Evolutionary conservation across 2,888 invertebrate species (phyloP), one percentile per base, ranked within the genome.

Genomic region (Plagiodera versicolora): DNA sequence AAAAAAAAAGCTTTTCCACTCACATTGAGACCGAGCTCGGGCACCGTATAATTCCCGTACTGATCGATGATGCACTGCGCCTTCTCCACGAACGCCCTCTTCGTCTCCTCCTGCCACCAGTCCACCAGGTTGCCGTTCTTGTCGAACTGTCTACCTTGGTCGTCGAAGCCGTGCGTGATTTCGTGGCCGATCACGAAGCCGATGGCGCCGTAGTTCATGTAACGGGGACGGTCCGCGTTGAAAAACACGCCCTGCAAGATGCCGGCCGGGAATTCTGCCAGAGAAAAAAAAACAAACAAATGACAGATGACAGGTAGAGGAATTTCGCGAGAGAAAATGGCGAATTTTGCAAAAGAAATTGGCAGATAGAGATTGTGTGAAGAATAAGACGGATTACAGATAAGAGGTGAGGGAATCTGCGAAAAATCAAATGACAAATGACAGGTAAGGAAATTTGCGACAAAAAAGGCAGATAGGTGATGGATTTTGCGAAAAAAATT

Each of bases 171-270:
- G 75, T 95, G 95, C 0, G 94, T 94, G 54, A 95, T 94, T 82
- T 95, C 95, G 76, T 95, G 95, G 0, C 94, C 94, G 73, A 95
- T 94, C 2, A 95, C 92, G 73, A 91, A 93, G 1, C 95, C 95
- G 65, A 95, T 94, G 1, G 92, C 92, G 17, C 94, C 94, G 71
- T 92, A 95, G 79, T 95, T 95, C 91, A 95, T 91, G 78, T 94
- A 96, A 68, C 89, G 88, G 0, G 95, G 95, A 18, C 95, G 88
- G 49, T 91, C 88, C 55, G 92, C 91, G 58, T 88, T 90, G 82
- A 95, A 96, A 86, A 95, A 95, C 1, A 90, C 88, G 1, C 94
- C 95, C 84, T 95, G 95, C 1, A 96, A 83, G 66, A 95, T 95
- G 65, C 95, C 95, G 69, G 95, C 95, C 0, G 95, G 95, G 81